A percentile compares a stretch with the other conserved stretches of the same genome.
These are phyloP conservation scores for Poecilia gillii DNA, from an alignment of 2,797 vertebrate species.

Conservation along the genomic window DNA sequence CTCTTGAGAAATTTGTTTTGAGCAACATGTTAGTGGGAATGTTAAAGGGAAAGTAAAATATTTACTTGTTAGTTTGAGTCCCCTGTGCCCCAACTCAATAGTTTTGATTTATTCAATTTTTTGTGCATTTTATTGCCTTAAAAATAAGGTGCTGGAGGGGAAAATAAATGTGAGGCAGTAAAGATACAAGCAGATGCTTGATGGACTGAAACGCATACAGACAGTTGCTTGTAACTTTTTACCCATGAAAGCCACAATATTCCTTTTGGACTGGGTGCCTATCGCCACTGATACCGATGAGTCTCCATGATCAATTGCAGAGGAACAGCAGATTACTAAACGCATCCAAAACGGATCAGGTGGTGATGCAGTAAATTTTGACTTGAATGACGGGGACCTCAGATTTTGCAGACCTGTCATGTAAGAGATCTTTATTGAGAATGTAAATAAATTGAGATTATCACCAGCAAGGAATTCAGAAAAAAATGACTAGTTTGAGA, in stretches of 20 bases:
- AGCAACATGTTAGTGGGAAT: neutral
- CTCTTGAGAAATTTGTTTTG: neutral
- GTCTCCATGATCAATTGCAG: neutral
- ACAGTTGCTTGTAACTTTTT: neutral
- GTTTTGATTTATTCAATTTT: neutral
- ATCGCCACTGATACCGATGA: fast-evolving
- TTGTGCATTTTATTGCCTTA: neutral
- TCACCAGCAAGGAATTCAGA: neutral
- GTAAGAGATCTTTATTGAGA: neutral
- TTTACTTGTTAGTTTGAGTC: neutral
- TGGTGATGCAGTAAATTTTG: neutral
- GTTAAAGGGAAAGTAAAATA: neutral
- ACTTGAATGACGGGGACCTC: neutral
- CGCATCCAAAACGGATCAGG: neutral
- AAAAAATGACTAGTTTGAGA: neutral
- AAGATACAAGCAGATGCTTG: neutral
- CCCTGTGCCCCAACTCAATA: neutral
- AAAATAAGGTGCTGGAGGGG: neutral
- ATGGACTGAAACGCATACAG: neutral
- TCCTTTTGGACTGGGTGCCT: neutral
- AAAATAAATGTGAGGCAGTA: neutral
- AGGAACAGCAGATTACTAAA: neutral
- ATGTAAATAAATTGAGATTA: neutral
- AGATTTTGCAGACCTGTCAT: neutral
- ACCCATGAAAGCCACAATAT: neutral